Percentiles rank a stretch among this genome's conserved stretches.
Conservation (phyloP, 1,140 invertebrate genomes). For the Parapsyche elsis region DNA sequence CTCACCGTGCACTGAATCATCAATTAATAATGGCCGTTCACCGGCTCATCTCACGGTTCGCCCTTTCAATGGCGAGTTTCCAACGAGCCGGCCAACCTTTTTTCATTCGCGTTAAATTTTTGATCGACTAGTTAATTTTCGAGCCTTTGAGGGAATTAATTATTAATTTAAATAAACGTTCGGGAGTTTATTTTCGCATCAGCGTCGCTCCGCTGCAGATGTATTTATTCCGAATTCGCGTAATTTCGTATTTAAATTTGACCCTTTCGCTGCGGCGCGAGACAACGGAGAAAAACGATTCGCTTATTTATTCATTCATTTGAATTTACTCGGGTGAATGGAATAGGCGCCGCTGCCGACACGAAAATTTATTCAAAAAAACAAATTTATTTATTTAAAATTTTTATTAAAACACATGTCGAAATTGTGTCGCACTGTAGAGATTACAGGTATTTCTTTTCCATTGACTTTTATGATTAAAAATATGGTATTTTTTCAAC, state of each 20-base stretch:
- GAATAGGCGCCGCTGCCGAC: neutral
- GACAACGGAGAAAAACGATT: neutral
- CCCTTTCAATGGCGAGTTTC: no score
- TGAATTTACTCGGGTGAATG: conserved; percentile 4
- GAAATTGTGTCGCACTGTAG: neutral
- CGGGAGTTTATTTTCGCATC: no score
- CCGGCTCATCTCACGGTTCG: no score
- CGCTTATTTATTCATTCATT: conserved; percentile 26
- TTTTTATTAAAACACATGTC: neutral
- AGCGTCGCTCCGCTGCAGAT: no score
- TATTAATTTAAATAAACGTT: no score
- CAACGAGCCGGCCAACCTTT: no score
- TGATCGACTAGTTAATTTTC: no score
- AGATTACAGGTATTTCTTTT: neutral
- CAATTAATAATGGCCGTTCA: neutral
- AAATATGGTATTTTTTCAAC: no score
- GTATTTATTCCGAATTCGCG: neutral
- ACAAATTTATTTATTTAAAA: neutral
- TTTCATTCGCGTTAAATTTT: no score
- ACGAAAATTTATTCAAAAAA: neutral
- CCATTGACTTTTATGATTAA: neutral
- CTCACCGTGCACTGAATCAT: conserved; percentile 13
- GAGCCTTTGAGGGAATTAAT: no score
- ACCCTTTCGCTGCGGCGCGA: neutral
- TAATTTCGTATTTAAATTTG: conserved; percentile 20